phyloP scores from a whole-genome alignment of 2,888 invertebrate species.

The Drosophila suboccidentalis region DNA sequence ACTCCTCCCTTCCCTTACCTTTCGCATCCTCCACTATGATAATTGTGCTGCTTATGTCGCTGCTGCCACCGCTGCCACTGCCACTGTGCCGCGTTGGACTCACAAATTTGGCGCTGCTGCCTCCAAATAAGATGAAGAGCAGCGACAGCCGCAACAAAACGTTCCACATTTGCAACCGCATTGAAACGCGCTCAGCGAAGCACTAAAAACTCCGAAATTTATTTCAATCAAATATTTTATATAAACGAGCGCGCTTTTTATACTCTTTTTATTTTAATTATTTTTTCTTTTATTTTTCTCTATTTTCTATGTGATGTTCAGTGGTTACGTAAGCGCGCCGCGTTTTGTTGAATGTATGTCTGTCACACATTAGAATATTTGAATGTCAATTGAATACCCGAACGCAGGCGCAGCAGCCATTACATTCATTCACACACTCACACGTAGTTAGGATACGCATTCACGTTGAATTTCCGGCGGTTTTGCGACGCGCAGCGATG shows the following conservation, averaged over 20 bases:
- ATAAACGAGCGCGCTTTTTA: conserved; percentile 38
- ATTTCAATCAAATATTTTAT: conserved; percentile 23
- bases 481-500: conserved; percentile 59
- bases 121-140: conserved; percentile 20
- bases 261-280: conserved; percentile 17
- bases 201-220: conserved; percentile 34
- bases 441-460: conserved; percentile 39
- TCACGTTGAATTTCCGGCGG: conserved; percentile 42
- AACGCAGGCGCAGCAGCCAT: conserved; percentile 38
- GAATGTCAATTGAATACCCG: conserved; percentile 68
- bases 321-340: conserved; percentile 78
- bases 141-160: conserved; percentile 27
- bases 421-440: conserved; percentile 23
- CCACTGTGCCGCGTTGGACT: conserved; percentile 68
- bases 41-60: conserved; percentile 83
- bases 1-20: conserved; percentile 73
- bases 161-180: conserved; percentile 43
- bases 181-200: conserved; percentile 44
- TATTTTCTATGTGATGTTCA: conserved; percentile 39
- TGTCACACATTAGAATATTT: conserved; percentile 38
- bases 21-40: conserved; percentile 86
- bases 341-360: conserved; percentile 15
- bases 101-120: conserved; percentile 64
- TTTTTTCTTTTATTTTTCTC: conserved; percentile 11
- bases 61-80: conserved; percentile 54